These are phyloP conservation scores for Agrochola lota DNA, from an alignment of 2,888 invertebrate genomes.

Conservation along the genomic window DNA sequence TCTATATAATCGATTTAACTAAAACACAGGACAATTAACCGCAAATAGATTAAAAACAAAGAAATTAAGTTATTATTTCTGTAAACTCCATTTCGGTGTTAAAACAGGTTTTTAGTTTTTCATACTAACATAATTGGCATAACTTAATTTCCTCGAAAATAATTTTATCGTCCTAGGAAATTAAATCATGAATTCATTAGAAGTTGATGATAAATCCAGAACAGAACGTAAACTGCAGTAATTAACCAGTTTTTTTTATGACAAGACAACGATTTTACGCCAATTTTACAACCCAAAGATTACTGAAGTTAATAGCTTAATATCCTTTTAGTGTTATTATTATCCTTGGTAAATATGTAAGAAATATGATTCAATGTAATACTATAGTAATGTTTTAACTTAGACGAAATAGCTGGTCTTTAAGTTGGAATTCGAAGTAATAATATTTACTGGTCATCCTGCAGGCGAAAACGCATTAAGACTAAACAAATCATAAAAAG, in stretches of 20 bases:
- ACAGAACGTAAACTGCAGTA: slow-evolving; percentile 10
- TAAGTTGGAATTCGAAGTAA: neutral
- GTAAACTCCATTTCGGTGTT: slow-evolving; percentile 3
- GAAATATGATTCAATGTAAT: neutral
- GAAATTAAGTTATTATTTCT: slow-evolving; percentile 38
- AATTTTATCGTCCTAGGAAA: neutral
- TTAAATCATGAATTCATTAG: no score
- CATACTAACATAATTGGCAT: slow-evolving; percentile 6
- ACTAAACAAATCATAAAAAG: slow-evolving; percentile 49
- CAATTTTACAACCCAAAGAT: slow-evolving; percentile 32
- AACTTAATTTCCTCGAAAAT: neutral
- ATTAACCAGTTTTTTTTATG: slow-evolving; percentile 37
- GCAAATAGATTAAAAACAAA: neutral
- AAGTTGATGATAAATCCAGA: slow-evolving; percentile 13
- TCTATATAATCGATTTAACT: neutral
- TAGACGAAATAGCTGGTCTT: neutral
- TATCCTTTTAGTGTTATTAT: slow-evolving; percentile 28
- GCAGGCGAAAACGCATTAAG: slow-evolving; percentile 4
- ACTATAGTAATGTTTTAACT: neutral
- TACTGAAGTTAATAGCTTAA: slow-evolving; percentile 45
- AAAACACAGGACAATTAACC: neutral
- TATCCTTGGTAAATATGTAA: neutral
- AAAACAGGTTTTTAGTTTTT: neutral
- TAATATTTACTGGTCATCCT: neutral
- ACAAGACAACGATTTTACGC: slow-evolving; percentile 20